Base-by-base conservation (phyloP, 2,888 invertebrate genomes). In the Eristalis intricaria region DNA sequence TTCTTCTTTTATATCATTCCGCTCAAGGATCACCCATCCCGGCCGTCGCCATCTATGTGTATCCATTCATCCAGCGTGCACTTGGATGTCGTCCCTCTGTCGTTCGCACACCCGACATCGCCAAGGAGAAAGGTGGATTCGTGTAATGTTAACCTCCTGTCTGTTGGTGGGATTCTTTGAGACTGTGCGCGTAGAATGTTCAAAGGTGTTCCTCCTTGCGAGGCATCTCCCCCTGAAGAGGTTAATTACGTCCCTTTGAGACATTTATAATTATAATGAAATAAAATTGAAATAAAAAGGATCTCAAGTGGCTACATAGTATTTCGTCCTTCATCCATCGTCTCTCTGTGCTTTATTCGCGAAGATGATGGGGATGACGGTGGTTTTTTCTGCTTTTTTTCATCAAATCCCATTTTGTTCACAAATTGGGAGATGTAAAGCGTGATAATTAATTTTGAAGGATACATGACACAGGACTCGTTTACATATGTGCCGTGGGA, bases 381-480 rank as follows among this genome's bases (percentile, higher is more conserved):
- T 50, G 50, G 8, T 79, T 58, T 65, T 66, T 60, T 23, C 22
- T 32, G 61, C 23, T 69, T 69, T 85, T 73, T 73, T 69, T 61
- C 29, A 43, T 43, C 23, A 60, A 11, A 19, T 66, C 69, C 40
- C 15, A 43, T 70, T 87, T 75, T 83, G 66, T 83, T 83, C 76
- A 76, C 87, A 87, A 87, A 87, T 87, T 87, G 87, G 87, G 79
- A 84, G 84, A 84, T 84, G 84, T 87, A 84, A 87, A 87, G 84
- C 87, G 87, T 87, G 87, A 87, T 87, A 87, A 87, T 87, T 87
- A 87, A 87, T 87, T 87, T 84, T 87, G 87, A 87, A 87, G 87
- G 68, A 82, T 75, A 75, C 56, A 22, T 43, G 58, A 35, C 56
- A 19, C 32, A n/a, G 11, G 40, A 64, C 50, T 43, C 43, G 43